Conservation (phyloP, 2,113 vertebrate genomes). For the Oxyruncus cristatus region DNA sequence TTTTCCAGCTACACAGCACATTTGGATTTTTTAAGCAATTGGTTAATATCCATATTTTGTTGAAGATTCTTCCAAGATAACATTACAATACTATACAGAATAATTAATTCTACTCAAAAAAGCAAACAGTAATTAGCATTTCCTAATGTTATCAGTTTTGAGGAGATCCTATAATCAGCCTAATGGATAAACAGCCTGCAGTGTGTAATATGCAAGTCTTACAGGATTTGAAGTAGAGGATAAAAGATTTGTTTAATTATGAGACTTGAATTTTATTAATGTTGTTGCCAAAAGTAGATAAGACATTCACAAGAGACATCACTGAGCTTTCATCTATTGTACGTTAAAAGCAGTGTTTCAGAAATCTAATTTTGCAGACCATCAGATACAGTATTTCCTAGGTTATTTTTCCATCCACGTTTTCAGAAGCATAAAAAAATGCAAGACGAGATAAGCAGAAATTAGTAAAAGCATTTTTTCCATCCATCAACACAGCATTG, state of each 20-base stretch:
- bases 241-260: neutral
- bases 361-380: neutral
- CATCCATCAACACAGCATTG: neutral
- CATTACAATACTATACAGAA: neutral
- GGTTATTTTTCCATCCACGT: neutral
- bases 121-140: slow-evolving; percentile 7
- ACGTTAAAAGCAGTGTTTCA: neutral
- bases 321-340: neutral
- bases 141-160: neutral
- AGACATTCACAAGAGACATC: neutral
- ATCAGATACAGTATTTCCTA: neutral
- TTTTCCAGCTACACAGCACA: neutral
- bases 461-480: slow-evolving; percentile 13
- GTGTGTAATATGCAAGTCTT: neutral
- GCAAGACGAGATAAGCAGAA: neutral
- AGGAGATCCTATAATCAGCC: neutral
- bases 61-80: neutral
- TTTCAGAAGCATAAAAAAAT: slow-evolving; percentile 31
- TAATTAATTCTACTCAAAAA: neutral
- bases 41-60: neutral
- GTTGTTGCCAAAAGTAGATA: neutral
- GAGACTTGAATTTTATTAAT: neutral
- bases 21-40: neutral
- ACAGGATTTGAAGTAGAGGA: neutral
- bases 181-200: neutral